phyloP scores from a whole-genome alignment of 2,888 invertebrate species.

The Portevinia maculata region DNA sequence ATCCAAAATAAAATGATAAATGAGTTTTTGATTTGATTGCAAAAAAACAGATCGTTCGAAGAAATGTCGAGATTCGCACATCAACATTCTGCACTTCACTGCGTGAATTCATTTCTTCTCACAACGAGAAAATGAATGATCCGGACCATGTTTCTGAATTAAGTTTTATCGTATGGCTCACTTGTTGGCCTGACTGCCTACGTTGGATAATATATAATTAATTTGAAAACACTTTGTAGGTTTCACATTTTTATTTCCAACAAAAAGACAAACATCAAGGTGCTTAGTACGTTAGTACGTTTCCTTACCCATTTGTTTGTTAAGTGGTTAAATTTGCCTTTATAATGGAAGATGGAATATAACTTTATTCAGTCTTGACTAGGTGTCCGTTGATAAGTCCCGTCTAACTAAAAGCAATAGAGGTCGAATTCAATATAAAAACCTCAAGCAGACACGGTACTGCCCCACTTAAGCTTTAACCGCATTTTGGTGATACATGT shows the following conservation, averaged over 20 bases:
- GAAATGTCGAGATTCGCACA: too few species aligned
- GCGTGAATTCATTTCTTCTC: too few species aligned
- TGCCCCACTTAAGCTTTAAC: slow-evolving; percentile 22
- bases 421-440: slow-evolving; percentile 25
- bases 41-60: too few species aligned
- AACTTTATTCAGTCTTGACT: not conserved
- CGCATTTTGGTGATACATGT: slow-evolving; percentile 15
- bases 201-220: not conserved
- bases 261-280: slow-evolving; percentile 14
- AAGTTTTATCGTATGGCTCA: slow-evolving; percentile 28
- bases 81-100: too few species aligned
- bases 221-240: slow-evolving; percentile 12
- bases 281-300: not conserved
- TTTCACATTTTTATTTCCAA: not conserved
- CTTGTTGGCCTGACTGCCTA: not conserved
- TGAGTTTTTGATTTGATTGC: too few species aligned
- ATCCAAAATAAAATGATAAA: too few species aligned
- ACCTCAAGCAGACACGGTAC: not conserved
- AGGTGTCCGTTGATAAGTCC: not conserved
- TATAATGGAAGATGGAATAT: not conserved
- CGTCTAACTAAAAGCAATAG: slow-evolving; percentile 21
- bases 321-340: not conserved
- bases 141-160: not conserved
- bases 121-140: too few species aligned
- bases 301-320: slow-evolving; percentile 53